A percentile compares a stretch with the other conserved stretches of the same genome.
Conservation (phyloP, 2,888 invertebrate species). For the Caenorhabditis zanzibari region DNA sequence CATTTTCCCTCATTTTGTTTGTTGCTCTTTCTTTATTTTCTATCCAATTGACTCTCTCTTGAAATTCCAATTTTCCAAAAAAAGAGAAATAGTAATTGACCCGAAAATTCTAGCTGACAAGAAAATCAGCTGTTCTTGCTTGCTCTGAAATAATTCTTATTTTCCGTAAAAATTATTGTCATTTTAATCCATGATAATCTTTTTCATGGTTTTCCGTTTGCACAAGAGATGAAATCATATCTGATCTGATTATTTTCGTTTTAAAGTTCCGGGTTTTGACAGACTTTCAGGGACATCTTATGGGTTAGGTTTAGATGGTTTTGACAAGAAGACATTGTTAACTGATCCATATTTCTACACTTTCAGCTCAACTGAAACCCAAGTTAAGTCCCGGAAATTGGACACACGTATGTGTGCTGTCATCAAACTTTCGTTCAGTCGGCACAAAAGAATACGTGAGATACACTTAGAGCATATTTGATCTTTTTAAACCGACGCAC, state of each 20-base stretch:
- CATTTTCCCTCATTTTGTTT: no score
- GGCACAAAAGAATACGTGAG: constrained; percentile 7
- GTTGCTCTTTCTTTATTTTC: not conserved
- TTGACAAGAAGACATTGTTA: no score
- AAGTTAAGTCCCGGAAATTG: constrained; percentile 11
- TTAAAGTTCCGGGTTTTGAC: no score
- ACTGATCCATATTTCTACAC: no score
- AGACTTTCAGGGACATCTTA: no score
- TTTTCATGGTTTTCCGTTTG: no score
- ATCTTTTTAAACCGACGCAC: constrained; percentile 14
- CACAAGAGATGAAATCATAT: no score
- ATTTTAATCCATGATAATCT: not conserved
- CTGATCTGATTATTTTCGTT: no score
- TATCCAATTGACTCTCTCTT: not conserved
- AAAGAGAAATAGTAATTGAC: not conserved
- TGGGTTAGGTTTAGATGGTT: no score
- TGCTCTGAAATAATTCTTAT: constrained; percentile 13
- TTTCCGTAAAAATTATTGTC: not conserved
- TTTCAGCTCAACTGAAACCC: constrained; percentile 3
- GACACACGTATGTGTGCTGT: not conserved
- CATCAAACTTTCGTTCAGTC: not conserved
- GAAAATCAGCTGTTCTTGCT: constrained; percentile 11
- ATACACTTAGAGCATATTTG: constrained; percentile 2
- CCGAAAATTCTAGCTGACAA: no score
- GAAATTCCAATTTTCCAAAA: constrained; percentile 12